A percentile compares a stretch with the other conserved stretches of the same genome.
Conservation (phyloP, 2,888 invertebrate species). For the Cynaeus angustus region DNA sequence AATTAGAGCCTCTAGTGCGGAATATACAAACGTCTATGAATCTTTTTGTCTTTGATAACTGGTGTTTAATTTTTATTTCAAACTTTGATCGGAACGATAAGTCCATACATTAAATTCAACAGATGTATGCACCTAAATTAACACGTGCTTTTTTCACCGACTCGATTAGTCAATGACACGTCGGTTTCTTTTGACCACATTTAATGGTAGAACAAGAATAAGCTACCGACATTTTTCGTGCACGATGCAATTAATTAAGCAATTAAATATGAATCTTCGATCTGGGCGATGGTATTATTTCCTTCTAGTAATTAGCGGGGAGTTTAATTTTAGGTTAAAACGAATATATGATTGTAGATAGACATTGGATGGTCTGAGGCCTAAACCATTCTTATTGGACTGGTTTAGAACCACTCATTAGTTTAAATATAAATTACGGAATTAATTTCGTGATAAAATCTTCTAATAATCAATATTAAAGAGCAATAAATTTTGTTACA, state of each 20-base stretch:
- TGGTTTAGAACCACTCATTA: conserved; percentile 34
- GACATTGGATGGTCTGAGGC: conserved; percentile 9
- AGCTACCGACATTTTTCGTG: conserved; percentile 36
- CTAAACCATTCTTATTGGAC: conserved; percentile 14
- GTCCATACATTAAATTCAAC: conserved; percentile 41
- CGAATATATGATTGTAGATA: conserved; percentile 21
- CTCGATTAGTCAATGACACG: conserved; percentile 45
- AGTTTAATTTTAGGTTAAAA: conserved; percentile 25
- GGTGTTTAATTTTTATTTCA: conserved; percentile 9
- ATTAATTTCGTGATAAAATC: conserved; percentile 48
- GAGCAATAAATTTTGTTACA: conserved; percentile 44
- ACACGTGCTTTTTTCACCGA: conserved; percentile 42
- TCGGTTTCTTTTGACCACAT: conserved; percentile 35
- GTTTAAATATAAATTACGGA: conserved; percentile 41
- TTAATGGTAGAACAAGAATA: conserved; percentile 29
- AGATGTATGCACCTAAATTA: conserved; percentile 43
- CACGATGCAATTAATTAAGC: conserved; percentile 34
- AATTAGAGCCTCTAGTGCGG: no score
- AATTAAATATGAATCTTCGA: conserved; percentile 33
- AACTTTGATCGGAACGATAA: conserved; percentile 37
- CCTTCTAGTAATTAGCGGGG: conserved; percentile 19
- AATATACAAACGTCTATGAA: no score
- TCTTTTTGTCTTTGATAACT: no score
- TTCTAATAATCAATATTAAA: conserved; percentile 45
- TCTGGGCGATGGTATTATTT: conserved; percentile 18